Percentiles rank a stretch among this genome's conserved stretches.
Evolutionary conservation across 2,113 vertebrate genomes (phyloP).

Genomic region (Ammospiza nelsoni): DNA sequence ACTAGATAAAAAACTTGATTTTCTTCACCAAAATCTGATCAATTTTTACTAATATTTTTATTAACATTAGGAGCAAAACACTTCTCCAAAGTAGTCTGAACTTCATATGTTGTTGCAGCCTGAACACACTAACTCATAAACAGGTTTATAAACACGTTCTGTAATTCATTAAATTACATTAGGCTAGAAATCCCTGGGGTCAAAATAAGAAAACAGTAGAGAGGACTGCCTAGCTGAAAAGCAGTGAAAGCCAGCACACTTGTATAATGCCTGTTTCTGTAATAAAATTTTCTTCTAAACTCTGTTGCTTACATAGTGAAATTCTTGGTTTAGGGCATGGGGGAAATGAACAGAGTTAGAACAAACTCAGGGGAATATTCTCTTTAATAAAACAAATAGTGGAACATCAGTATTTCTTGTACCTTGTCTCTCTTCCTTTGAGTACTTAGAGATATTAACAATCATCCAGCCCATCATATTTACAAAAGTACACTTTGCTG

Average conservation of each 20-base stretch:
- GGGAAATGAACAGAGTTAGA: background rate
- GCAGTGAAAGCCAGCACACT: accelerated
- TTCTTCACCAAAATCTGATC: background rate
- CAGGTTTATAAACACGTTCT: background rate
- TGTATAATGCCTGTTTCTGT: background rate
- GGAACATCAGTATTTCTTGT: background rate
- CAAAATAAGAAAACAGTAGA: background rate
- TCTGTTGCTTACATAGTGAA: background rate
- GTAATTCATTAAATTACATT: background rate
- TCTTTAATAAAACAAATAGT: background rate
- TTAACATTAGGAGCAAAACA: background rate
- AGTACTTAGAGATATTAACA: background rate
- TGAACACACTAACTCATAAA: background rate
- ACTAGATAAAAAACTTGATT: background rate
- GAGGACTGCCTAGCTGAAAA: background rate
- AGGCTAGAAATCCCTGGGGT: background rate
- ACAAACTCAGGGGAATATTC: background rate
- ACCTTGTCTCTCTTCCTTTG: background rate
- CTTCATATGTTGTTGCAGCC: background rate
- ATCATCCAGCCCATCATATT: background rate
- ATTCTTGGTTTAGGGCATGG: background rate
- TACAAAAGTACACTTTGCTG: background rate
- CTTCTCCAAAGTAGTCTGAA: background rate
- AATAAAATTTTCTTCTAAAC: background rate
- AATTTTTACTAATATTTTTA: background rate